These are phyloP conservation scores for Pituophis catenifer DNA, from an alignment of 2,113 vertebrate genomes.

Conservation along the genomic window DNA sequence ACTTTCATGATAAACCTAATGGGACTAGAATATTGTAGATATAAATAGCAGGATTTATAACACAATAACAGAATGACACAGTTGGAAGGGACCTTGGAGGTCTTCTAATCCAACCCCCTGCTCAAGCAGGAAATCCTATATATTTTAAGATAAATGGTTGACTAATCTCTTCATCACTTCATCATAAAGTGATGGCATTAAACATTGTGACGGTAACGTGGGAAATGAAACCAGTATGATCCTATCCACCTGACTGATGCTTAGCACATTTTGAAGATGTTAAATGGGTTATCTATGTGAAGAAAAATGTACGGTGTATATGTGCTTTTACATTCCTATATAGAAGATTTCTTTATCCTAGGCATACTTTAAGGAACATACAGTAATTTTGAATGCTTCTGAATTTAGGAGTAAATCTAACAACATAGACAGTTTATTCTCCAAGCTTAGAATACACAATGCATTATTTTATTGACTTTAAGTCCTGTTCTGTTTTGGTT, in stretches of 20 bases:
- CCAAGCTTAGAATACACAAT: neutral
- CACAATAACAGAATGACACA: neutral
- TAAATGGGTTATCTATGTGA: neutral
- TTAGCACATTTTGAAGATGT: neutral
- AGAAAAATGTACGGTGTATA: neutral
- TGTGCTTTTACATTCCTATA: neutral
- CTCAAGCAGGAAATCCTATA: neutral
- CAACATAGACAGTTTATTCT: neutral
- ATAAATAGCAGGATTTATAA: neutral
- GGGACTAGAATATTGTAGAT: neutral
- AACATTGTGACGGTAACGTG: neutral
- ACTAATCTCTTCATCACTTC: neutral
- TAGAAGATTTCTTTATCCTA: neutral
- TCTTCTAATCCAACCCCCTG: neutral
- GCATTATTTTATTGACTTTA: slow-evolving; percentile 34
- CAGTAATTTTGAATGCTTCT: neutral
- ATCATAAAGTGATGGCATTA: neutral
- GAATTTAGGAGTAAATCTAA: neutral
- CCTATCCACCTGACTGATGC: neutral
- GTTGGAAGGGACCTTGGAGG: neutral
- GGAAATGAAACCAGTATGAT: neutral
- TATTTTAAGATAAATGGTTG: neutral
- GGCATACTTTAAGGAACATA: neutral
- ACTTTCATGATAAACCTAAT: neutral
- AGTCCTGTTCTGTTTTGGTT: neutral